phyloP scores from a whole-genome alignment of 2,113 vertebrate genomes.

The Tonatia bakeri region DNA sequence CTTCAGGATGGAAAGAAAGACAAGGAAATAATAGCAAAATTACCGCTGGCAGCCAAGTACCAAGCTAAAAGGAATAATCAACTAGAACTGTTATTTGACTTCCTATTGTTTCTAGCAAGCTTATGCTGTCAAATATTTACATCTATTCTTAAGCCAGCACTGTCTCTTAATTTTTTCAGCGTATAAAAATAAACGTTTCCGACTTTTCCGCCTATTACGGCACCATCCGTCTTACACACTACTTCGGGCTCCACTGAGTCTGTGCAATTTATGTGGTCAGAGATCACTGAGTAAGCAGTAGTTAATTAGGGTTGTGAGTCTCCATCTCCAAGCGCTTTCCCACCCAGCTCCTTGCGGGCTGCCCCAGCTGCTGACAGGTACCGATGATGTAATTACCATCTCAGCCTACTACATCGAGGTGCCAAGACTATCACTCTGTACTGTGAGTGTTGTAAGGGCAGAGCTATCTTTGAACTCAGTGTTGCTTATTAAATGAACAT shows the following conservation, averaged over 20 bases:
- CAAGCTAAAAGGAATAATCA: conserved; percentile 43
- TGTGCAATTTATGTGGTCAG: conserved; percentile 33
- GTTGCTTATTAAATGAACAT: conserved; percentile 55
- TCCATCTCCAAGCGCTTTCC: conserved; percentile 32
- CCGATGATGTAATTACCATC: conserved; percentile 8
- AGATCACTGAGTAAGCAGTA: conserved; percentile 40
- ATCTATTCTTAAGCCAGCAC: conserved; percentile 39
- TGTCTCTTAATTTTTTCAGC: conserved; percentile 45
- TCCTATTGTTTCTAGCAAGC: conserved; percentile 36
- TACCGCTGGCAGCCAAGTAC: conserved; percentile 28
- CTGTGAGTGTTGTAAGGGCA: neutral
- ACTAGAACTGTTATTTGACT: conserved; percentile 10
- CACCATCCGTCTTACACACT: conserved; percentile 4
- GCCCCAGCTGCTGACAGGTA: conserved; percentile 4
- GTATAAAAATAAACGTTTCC: neutral
- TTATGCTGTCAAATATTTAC: conserved; percentile 55
- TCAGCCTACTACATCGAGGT: neutral
- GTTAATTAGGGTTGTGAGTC: neutral
- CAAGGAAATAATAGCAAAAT: conserved; percentile 34
- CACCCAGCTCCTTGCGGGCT: neutral
- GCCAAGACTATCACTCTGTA: neutral
- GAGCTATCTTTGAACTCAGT: conserved; percentile 54
- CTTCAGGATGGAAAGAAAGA: conserved; percentile 33
- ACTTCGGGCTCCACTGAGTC: conserved; percentile 14
- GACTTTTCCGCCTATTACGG: neutral